Conservation (phyloP, 1,140 invertebrate species). For the Chymomyza costata region DNA sequence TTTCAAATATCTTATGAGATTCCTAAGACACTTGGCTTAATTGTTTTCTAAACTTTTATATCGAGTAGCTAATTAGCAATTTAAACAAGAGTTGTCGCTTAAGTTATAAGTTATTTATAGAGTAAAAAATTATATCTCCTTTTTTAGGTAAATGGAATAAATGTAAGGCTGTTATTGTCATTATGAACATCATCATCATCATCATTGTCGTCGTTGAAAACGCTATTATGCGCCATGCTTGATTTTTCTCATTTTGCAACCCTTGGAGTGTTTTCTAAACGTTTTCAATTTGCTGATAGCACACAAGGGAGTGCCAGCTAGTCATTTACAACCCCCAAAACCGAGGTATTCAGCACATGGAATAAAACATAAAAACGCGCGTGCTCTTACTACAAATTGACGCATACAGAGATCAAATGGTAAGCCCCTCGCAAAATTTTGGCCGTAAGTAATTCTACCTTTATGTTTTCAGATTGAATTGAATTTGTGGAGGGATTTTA, state of each 20-base stretch:
- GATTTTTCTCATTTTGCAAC: conserved; percentile 27
- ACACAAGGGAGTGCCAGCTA: conserved; percentile 57
- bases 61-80: too few species aligned
- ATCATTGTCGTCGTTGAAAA: background rate
- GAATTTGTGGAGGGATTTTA: conserved; percentile 72
- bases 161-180: conserved; percentile 4
- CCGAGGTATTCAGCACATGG: conserved; percentile 40
- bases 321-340: conserved; percentile 41
- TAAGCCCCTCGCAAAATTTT: conserved; percentile 3
- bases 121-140: too few species aligned
- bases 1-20: too few species aligned
- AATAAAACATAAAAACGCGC: conserved; percentile 72
- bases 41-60: too few species aligned
- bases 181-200: conserved; percentile 12
- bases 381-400: conserved; percentile 72
- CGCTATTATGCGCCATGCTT: background rate
- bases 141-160: too few species aligned
- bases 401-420: conserved; percentile 54
- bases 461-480: conserved; percentile 61
- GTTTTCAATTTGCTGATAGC: conserved; percentile 71
- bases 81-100: too few species aligned
- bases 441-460: too few species aligned
- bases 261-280: conserved; percentile 52
- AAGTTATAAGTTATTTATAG: too few species aligned
- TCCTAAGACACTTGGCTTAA: too few species aligned